phyloP scores from a whole-genome alignment of 2,113 vertebrate species.

The Lethenteron reissneri region DNA sequence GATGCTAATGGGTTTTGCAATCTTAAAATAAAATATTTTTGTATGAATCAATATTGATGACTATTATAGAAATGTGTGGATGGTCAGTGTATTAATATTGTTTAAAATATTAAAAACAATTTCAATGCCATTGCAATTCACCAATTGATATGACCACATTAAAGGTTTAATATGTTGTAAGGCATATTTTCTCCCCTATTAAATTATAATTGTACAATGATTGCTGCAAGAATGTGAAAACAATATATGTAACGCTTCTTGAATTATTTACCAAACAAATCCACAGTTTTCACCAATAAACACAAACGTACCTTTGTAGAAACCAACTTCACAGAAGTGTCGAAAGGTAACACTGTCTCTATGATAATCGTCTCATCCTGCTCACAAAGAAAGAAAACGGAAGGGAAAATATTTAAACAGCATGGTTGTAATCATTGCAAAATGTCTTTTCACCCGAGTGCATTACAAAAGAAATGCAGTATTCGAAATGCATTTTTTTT shows the following conservation, averaged over 20 bases:
- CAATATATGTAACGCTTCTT: neutral
- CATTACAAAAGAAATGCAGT: no score
- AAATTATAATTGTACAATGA: no score
- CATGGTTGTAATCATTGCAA: neutral
- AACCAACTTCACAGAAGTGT: conserved; percentile 43
- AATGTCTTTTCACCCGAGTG: neutral
- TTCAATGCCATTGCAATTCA: no score
- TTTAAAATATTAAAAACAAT: no score
- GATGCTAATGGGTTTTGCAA: no score
- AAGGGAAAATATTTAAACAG: neutral
- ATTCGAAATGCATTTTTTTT: neutral
- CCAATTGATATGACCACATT: no score
- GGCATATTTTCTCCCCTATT: no score
- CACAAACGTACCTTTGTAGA: conserved; percentile 1
- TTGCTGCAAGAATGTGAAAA: neutral
- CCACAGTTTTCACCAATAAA: conserved; percentile 1
- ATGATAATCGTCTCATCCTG: conserved; percentile 85
- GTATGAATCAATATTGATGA: no score
- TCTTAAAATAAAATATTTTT: no score
- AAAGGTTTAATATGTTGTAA: no score
- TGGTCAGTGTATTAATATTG: no score
- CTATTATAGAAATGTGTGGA: no score
- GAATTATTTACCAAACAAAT: neutral
- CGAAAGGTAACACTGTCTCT: conserved; percentile 81
- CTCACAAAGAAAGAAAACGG: neutral